Evolutionary conservation across 2,888 invertebrate species (phyloP).

Genomic region (Orthosia cruda): DNA sequence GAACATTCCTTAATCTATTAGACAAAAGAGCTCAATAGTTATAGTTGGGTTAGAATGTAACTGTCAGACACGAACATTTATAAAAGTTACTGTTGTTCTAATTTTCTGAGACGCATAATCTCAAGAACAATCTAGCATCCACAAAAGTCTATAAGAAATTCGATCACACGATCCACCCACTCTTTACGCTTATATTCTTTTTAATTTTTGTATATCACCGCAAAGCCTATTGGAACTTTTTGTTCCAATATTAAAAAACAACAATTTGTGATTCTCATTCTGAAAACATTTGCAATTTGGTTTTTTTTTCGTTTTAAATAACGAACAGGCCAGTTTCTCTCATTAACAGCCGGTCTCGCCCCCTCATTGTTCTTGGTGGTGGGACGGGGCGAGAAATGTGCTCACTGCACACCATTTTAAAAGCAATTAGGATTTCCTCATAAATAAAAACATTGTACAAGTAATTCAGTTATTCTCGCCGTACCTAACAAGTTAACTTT

Average conservation of each 20-base stretch:
- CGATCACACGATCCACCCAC: not conserved
- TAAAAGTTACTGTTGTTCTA: not conserved
- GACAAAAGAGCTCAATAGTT: too few relatives aligned
- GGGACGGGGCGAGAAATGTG: slow-evolving; percentile 4
- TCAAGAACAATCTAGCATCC: not conserved
- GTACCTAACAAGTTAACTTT: not conserved
- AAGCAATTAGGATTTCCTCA: slow-evolving; percentile 25
- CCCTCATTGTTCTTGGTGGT: slow-evolving; percentile 28
- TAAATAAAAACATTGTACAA: slow-evolving; percentile 31
- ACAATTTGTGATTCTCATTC: slow-evolving; percentile 31
- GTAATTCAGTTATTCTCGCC: slow-evolving; percentile 26
- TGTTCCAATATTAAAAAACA: slow-evolving; percentile 47
- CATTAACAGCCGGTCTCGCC: slow-evolving; percentile 45
- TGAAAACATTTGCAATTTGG: slow-evolving; percentile 32
- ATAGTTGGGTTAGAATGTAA: not conserved
- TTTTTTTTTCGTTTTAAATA: slow-evolving; percentile 28
- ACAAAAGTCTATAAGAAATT: not conserved
- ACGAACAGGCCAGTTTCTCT: slow-evolving; percentile 45
- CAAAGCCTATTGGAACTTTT: slow-evolving; percentile 8
- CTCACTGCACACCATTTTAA: slow-evolving; percentile 41
- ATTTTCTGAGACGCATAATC: not conserved
- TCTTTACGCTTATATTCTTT: not conserved
- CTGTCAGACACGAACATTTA: too few relatives aligned
- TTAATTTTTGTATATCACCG: not conserved
- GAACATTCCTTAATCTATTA: too few relatives aligned